phyloP scores from a whole-genome alignment of 2,888 invertebrate genomes.

The Boloria selene region DNA sequence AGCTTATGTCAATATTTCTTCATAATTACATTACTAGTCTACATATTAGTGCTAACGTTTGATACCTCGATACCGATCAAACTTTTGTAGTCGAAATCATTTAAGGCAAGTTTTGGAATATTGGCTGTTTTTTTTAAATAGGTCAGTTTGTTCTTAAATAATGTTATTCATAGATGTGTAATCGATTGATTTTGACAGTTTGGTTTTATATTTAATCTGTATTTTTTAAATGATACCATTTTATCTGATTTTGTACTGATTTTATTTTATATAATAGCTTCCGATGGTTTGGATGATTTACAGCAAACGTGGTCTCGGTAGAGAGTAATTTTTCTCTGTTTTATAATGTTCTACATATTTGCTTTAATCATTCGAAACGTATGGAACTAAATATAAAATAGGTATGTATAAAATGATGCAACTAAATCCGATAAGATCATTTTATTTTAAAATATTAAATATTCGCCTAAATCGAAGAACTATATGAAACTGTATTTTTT shows the following conservation, averaged over 20 bases:
- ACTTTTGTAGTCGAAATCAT: slow-evolving; percentile 9
- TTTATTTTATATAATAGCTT: too few relatives aligned
- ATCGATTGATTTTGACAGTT: not conserved
- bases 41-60: slow-evolving; percentile 56
- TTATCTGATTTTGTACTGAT: too few relatives aligned
- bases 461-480: too few relatives aligned
- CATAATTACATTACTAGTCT: slow-evolving; percentile 70
- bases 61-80: slow-evolving; percentile 58
- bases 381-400: not conserved
- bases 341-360: slow-evolving; percentile 8
- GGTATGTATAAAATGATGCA: too few relatives aligned
- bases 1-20: slow-evolving; percentile 31
- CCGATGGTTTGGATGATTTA: too few relatives aligned
- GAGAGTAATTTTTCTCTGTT: not conserved
- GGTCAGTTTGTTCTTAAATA: slow-evolving; percentile 9
- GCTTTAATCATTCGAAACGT: not conserved
- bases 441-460: too few relatives aligned
- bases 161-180: slow-evolving; percentile 12
- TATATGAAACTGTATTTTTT: too few relatives aligned
- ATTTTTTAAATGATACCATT: too few relatives aligned
- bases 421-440: too few relatives aligned
- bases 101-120: slow-evolving; percentile 5
- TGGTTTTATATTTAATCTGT: not conserved
- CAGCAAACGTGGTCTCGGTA: too few relatives aligned
- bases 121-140: slow-evolving; percentile 11